Percentiles rank a stretch among this genome's conserved stretches.
Evolutionary conservation across 2,888 invertebrate species (phyloP).

Genomic region (Synergus umbraculus): DNA sequence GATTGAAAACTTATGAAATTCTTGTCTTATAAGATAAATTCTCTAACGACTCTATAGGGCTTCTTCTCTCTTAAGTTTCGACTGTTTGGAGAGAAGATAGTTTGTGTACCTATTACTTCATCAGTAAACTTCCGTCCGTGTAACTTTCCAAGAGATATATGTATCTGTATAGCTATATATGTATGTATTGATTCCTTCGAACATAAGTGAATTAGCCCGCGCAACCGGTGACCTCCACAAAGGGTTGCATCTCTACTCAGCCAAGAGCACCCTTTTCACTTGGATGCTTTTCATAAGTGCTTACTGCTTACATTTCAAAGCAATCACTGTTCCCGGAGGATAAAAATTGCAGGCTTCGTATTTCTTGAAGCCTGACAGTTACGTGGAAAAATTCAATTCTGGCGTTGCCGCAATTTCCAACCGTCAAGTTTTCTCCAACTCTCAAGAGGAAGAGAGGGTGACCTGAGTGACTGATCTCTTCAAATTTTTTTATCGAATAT

Average conservation of each 20-base stretch:
- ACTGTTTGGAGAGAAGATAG: too few relatives aligned
- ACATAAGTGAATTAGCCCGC: background rate
- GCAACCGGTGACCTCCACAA: background rate
- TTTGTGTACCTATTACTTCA: background rate
- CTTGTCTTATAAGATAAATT: too few relatives aligned
- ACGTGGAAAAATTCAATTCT: conserved; percentile 14
- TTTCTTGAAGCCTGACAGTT: conserved; percentile 26
- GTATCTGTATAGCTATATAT: background rate
- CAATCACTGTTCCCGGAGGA: conserved; percentile 11
- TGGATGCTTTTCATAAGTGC: conserved; percentile 8
- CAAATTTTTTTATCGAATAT: background rate
- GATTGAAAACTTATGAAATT: too few relatives aligned
- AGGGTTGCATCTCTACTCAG: background rate
- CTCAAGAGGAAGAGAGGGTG: background rate
- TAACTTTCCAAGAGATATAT: background rate
- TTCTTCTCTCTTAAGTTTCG: too few relatives aligned
- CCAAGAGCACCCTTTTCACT: conserved; percentile 1
- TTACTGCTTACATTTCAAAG: conserved; percentile 2
- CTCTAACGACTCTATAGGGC: too few relatives aligned
- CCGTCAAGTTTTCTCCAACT: conserved; percentile 17
- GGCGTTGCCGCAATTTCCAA: conserved; percentile 26
- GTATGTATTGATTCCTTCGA: background rate
- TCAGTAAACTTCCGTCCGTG: background rate
- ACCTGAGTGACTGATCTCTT: conserved; percentile 20
- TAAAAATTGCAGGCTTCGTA: background rate